Evolutionary conservation across 1,140 invertebrate species (phyloP), one percentile per base, ranked within the genome.

Genomic region (Polypedilum pembai): DNA sequence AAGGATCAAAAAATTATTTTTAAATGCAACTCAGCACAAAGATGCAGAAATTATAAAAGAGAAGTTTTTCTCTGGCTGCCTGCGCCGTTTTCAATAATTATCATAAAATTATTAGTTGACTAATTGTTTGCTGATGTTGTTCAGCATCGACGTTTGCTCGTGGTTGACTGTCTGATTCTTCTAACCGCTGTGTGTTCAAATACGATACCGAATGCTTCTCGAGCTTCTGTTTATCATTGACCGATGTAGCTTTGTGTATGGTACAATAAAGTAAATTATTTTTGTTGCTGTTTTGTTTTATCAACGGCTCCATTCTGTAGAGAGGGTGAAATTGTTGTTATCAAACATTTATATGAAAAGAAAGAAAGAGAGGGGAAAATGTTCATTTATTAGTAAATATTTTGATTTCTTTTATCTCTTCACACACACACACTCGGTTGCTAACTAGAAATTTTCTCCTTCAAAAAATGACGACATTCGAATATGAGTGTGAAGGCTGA

Each of bases 301-400:
- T 69, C 65, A 69, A 69, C 65, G 65, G 65, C 65, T 69, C 65
- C 65, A 69, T 69, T 69, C 65, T 69, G 65, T 69, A 18, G 24
- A 33, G 24, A 33, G 24, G 24, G 24, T 33, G 24, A 33, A 21
- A 18, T 69, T 69, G 63, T 69, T 20, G 65, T 18, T 69, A 18
- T 69, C n/a, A 21, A 69, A 15, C 8, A 45, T n/a, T 65, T 18
- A 69, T 10, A 69, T 69, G 65, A 69, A 69, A 69, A 69, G 65
- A 69, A 21, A 69, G 3, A 69, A 18, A 69, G 20, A 3, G 3
- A 7, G 18, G 18, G 45, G 15, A 12, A 56, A 56, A 33, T n/a
- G n/a, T 33, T 33, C 24, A 33, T 56, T n/a, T 56, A 56, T 56
- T 12, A 56, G 45, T 56, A 12, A 56, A 56, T 56, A 56, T 56